These are phyloP conservation scores for Dolomedes plantarius DNA, from an alignment of 2,888 invertebrate genomes.

Conservation along the genomic window DNA sequence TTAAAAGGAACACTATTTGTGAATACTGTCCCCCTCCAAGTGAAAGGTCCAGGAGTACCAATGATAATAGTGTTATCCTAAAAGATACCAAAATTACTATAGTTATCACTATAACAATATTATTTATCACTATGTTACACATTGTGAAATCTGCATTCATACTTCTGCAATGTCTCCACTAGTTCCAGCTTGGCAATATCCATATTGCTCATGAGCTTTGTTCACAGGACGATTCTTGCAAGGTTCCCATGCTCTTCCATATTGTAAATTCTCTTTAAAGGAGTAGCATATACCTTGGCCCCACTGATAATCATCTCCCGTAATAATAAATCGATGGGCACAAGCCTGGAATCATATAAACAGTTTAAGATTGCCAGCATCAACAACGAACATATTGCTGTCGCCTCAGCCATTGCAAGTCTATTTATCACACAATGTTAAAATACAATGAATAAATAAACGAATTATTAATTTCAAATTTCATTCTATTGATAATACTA, in stretches of 20 bases:
- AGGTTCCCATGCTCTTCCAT: conserved; percentile 86
- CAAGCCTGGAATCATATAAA: conserved; percentile 84
- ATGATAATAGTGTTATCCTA: conserved; percentile 87
- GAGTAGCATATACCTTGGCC: conserved; percentile 94
- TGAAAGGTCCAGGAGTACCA: conserved; percentile 93
- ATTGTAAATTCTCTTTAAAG: conserved; percentile 85
- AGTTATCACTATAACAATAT: too few relatives aligned
- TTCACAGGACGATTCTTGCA: conserved; percentile 82
- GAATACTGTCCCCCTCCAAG: conserved; percentile 93
- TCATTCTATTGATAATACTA: too few relatives aligned
- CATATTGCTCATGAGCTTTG: conserved; percentile 92
- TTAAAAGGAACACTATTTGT: conserved; percentile 83
- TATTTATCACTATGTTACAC: too few relatives aligned
- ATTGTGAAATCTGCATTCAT: conserved; percentile 13
- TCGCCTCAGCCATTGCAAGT: too few relatives aligned
- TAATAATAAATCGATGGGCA: conserved; percentile 82
- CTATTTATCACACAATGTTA: too few relatives aligned
- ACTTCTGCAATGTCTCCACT: conserved; percentile 87
- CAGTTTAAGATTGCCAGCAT: too few relatives aligned
- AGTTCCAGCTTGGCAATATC: conserved; percentile 95
- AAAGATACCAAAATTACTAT: neutral
- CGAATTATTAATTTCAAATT: too few relatives aligned
- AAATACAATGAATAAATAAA: too few relatives aligned
- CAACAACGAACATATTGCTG: too few relatives aligned
- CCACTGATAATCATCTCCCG: conserved; percentile 80